Evolutionary conservation across 1,140 invertebrate genomes (phyloP).

Genomic region (Diabrotica virgifera): DNA sequence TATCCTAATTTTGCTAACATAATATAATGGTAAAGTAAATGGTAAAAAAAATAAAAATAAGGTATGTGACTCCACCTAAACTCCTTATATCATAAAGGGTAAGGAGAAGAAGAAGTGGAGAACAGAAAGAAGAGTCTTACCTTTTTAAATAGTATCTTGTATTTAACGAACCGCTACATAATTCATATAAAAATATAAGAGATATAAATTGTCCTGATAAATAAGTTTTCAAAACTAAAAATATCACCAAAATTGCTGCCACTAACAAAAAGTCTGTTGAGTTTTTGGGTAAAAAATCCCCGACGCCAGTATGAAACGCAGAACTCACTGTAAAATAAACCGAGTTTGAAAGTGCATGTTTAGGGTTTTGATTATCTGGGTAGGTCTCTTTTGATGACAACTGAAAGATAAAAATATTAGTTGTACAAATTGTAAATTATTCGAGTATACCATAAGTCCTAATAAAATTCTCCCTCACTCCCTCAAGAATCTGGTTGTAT

Average conservation of each 20-base stretch:
- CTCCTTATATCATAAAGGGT: too few relatives aligned
- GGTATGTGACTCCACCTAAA: too few relatives aligned
- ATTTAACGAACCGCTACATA: neutral
- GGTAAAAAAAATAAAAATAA: too few relatives aligned
- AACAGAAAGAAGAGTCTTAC: neutral
- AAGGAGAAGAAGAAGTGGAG: too few relatives aligned
- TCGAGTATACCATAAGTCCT: too few relatives aligned
- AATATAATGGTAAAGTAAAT: too few relatives aligned
- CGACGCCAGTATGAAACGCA: neutral
- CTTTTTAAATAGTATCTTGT: constrained; percentile 5
- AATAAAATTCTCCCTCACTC: too few relatives aligned
- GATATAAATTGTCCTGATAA: neutral
- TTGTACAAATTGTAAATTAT: too few relatives aligned
- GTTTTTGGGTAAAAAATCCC: constrained; percentile 5
- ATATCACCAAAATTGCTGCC: neutral
- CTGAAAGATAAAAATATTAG: neutral
- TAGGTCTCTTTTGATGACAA: neutral
- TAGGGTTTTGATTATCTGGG: neutral
- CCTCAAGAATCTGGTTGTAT: too few relatives aligned
- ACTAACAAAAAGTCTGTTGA: neutral
- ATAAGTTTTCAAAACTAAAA: neutral
- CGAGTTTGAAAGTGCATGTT: neutral
- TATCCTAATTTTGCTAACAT: too few relatives aligned
- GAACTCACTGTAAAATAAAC: neutral
- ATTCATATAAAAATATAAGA: constrained; percentile 5